These are phyloP conservation scores for Distichodus sexfasciatus DNA, from an alignment of 2,797 vertebrate species.

Conservation along the genomic window DNA sequence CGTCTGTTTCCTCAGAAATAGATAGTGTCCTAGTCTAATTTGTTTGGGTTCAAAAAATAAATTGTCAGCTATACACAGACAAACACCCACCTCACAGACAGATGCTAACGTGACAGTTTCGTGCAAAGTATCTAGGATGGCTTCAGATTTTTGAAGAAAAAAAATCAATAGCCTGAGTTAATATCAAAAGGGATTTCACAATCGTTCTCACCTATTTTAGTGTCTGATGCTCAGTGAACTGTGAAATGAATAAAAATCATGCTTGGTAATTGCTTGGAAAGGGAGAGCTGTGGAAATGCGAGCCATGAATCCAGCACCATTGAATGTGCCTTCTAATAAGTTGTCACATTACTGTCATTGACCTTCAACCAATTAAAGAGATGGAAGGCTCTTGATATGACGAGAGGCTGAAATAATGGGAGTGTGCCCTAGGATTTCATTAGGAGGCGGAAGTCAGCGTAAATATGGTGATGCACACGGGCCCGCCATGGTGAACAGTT, in stretches of 20 bases:
- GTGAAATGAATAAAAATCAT: slow-evolving; percentile 85
- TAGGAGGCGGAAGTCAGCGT: slow-evolving; percentile 24
- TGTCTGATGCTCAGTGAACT: slow-evolving; percentile 75
- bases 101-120: not conserved
- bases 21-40: slow-evolving; percentile 35
- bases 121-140: not conserved
- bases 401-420: slow-evolving; percentile 34
- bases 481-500: not conserved
- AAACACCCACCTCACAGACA: slow-evolving; percentile 1
- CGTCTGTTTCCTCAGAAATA: not conserved
- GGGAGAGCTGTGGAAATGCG: slow-evolving; percentile 66
- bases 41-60: slow-evolving; percentile 44
- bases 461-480: slow-evolving; percentile 5
- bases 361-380: slow-evolving; percentile 82
- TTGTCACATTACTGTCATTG: slow-evolving; percentile 79
- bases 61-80: slow-evolving; percentile 1
- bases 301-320: slow-evolving; percentile 74
- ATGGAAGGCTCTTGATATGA: slow-evolving; percentile 26
- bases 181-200: slow-evolving; percentile 70
- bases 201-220: slow-evolving; percentile 78
- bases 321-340: slow-evolving; percentile 77
- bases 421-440: slow-evolving; percentile 22
- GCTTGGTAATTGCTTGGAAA: slow-evolving; percentile 79
- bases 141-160: slow-evolving; percentile 2
- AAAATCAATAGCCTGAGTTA: slow-evolving; percentile 70